These are phyloP conservation scores for Daubentonia madagascariensis DNA, from an alignment of 2,113 vertebrate species.

Conservation along the genomic window DNA sequence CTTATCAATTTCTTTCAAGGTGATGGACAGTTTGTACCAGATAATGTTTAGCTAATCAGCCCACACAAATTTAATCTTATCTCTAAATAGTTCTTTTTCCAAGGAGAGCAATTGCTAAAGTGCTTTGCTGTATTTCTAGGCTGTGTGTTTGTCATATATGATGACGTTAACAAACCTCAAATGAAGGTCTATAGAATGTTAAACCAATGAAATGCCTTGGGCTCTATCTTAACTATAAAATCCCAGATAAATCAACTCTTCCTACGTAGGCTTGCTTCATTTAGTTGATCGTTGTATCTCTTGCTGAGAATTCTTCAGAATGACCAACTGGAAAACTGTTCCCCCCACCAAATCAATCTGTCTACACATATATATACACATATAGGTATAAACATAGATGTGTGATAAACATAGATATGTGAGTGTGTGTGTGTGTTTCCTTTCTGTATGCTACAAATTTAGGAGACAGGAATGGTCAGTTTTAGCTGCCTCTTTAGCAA, in stretches of 20 bases:
- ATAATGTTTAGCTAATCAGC: conserved; percentile 56
- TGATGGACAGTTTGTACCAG: conserved; percentile 51
- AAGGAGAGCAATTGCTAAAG: conserved; percentile 52
- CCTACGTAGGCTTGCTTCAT: background rate
- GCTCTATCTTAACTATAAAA: background rate
- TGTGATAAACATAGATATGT: background rate
- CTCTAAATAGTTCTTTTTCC: conserved; percentile 23
- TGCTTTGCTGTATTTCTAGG: background rate
- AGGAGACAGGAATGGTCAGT: background rate
- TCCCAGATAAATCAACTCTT: background rate
- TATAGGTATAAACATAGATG: background rate
- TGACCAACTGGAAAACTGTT: background rate
- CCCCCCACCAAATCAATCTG: background rate
- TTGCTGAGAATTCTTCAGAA: background rate
- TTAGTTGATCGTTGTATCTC: background rate
- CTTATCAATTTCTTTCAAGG: conserved; percentile 46
- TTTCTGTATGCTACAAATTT: background rate
- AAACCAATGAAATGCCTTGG: background rate
- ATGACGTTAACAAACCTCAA: conserved; percentile 13
- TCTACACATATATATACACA: background rate
- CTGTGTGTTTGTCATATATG: background rate
- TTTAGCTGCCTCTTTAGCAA: background rate
- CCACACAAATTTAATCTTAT: conserved; percentile 66
- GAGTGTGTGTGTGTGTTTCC: background rate
- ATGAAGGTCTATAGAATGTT: background rate